These are phyloP conservation scores for Drosophila yooni DNA, from an alignment of 2,888 invertebrate genomes.

Conservation along the genomic window DNA sequence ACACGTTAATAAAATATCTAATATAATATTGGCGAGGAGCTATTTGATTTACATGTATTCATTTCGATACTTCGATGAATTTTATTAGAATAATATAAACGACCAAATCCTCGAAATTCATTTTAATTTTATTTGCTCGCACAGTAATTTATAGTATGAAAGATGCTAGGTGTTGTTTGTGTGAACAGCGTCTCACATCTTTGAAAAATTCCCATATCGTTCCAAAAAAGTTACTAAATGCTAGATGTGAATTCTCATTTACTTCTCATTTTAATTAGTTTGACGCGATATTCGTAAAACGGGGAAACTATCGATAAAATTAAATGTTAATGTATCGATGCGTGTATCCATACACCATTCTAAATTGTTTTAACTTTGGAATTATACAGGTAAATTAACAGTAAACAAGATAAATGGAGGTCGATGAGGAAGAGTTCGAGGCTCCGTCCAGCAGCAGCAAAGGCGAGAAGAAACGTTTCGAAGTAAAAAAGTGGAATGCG, in stretches of 20 bases:
- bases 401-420: slow-evolving; percentile 89
- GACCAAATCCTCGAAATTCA: too few species aligned
- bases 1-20: neutral
- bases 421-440: slow-evolving; percentile 96
- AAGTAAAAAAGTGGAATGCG: slow-evolving; percentile 99
- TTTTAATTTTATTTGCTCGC: too few species aligned
- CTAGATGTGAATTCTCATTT: neutral
- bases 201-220: neutral
- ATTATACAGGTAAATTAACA: neutral
- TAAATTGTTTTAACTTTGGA: neutral
- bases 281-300: neutral
- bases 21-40: too few species aligned
- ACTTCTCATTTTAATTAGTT: neutral
- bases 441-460: slow-evolving; percentile 95
- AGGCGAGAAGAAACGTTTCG: slow-evolving; percentile 97
- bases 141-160: neutral
- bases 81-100: too few species aligned
- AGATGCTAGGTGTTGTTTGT: neutral
- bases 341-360: neutral
- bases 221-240: neutral
- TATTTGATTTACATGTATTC: too few species aligned
- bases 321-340: neutral
- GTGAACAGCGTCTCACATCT: neutral
- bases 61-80: too few species aligned
- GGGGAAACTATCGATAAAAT: neutral